Evolutionary conservation across 1,140 invertebrate species (phyloP), one percentile per base, ranked within the genome.

Genomic region (Euwallacea similis): DNA sequence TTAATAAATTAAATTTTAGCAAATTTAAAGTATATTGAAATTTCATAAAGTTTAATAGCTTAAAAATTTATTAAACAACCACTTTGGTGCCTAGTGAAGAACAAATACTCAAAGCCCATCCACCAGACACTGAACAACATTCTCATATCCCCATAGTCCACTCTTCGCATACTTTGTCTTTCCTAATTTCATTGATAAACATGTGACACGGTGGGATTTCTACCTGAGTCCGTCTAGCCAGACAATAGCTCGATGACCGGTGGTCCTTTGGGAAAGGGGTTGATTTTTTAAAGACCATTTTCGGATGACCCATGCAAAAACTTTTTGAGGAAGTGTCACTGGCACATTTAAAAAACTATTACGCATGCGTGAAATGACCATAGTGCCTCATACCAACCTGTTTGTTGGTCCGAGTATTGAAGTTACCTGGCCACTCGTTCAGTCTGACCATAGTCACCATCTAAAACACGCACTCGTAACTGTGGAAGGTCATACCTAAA

Each of bases 331-430:
- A 72, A 72, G 50, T 72, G 65, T 62, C 66, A 72, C 63, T 47
- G 43, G 47, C 11, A 58, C 47, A 54, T 55, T 33, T 62, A 68
- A 72, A 68, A 72, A 68, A 54, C 33, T 13, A 16, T 10, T 16
- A 72, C 71, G 71, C 71, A 72, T 72, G 71, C 71, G 71, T 72
- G 60, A 62, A 68, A n/a, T 72, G 71, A 58, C 56, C 71, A 72
- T 62, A 63, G 66, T 66, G 71, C 58, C 71, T 54, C 65, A 42
- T 55, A 67, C 54, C 64, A 72, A 72, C 71, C 71, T 72, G 71
- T 43, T 67, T 50, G 63, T 62, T 72, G 61, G 69, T 46, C 69
- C 69, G 55, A 64, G 58, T 66, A 50, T 68, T 44, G 60, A 72
- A 63, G 56, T 66, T 72, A 72, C 71, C 71, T 72, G 71, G 59